Evolutionary conservation across 2,888 invertebrate species (phyloP).

Genomic region (Sphecodes monilicornis): DNA sequence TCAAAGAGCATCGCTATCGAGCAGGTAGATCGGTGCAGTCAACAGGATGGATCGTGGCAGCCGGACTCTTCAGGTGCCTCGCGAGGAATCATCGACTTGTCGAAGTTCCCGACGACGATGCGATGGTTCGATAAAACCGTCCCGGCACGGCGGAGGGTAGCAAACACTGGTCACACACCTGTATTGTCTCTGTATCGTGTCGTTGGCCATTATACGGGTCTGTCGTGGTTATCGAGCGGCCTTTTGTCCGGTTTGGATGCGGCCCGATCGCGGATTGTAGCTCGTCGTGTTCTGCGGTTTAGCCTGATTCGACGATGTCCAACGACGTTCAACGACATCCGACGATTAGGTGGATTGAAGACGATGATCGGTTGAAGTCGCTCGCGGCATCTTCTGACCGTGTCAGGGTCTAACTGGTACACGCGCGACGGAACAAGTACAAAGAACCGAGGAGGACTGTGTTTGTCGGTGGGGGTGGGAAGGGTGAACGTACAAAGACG

Average conservation of each 20-base stretch:
- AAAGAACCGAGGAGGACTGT: not conserved
- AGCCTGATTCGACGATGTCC: conserved; percentile 15
- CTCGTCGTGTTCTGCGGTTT: conserved; percentile 17
- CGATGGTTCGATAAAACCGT: not conserved
- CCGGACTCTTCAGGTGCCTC: conserved; percentile 23
- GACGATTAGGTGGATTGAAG: conserved; percentile 31
- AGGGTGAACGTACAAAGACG: not conserved
- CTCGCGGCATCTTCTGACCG: not conserved
- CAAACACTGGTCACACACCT: conserved; percentile 72
- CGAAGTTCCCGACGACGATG: not conserved
- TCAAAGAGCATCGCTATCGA: not conserved
- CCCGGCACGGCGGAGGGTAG: not conserved
- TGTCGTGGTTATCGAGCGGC: conserved; percentile 51
- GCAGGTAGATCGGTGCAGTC: not conserved
- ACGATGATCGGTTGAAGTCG: not conserved
- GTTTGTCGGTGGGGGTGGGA: not conserved
- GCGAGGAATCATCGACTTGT: conserved; percentile 5
- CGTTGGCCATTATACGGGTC: conserved; percentile 79
- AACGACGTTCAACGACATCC: conserved; percentile 59
- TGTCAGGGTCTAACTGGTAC: conserved; percentile 1
- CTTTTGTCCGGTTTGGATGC: conserved; percentile 20
- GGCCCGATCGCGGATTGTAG: conserved; percentile 15
- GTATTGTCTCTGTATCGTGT: conserved; percentile 73
- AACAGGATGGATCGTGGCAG: conserved; percentile 5
- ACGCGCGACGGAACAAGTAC: not conserved